These are phyloP conservation scores for Dissostichus mawsoni DNA, from an alignment of 2,113 vertebrate species.

Conservation along the genomic window DNA sequence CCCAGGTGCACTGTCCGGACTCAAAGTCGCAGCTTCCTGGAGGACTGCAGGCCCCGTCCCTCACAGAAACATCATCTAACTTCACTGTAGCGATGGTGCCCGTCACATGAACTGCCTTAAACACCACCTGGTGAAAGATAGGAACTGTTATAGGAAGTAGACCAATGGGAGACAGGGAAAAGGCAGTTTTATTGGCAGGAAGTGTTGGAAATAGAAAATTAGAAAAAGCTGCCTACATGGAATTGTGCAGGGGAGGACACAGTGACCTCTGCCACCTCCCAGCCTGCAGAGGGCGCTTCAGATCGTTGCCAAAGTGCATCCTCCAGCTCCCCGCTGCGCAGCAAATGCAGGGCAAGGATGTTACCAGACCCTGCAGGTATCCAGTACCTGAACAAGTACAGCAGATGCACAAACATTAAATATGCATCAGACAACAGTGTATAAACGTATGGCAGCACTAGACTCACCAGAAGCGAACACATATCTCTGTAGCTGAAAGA, in stretches of 20 bases:
- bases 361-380: constrained; percentile 59
- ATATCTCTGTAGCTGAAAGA: constrained; percentile 62
- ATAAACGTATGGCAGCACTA: neutral
- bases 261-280: constrained; percentile 83
- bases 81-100: constrained; percentile 51
- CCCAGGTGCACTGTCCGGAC: constrained; percentile 78
- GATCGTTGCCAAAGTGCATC: constrained; percentile 73
- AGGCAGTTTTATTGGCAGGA: neutral
- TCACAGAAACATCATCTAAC: constrained; percentile 80
- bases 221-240: constrained; percentile 46
- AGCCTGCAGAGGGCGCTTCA: constrained; percentile 60
- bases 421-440: neutral
- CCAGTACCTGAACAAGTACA: constrained; percentile 76
- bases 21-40: constrained; percentile 84
- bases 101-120: constrained; percentile 58
- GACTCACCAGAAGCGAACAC: constrained; percentile 82
- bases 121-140: constrained; percentile 72
- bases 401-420: neutral
- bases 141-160: neutral
- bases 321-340: constrained; percentile 40
- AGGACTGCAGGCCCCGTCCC: constrained; percentile 67
- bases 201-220: neutral
- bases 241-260: constrained; percentile 76
- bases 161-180: neutral
- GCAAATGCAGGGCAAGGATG: constrained; percentile 68